Conservation (phyloP, 1,140 invertebrate genomes). For the Paraescarpia echinospica region DNA sequence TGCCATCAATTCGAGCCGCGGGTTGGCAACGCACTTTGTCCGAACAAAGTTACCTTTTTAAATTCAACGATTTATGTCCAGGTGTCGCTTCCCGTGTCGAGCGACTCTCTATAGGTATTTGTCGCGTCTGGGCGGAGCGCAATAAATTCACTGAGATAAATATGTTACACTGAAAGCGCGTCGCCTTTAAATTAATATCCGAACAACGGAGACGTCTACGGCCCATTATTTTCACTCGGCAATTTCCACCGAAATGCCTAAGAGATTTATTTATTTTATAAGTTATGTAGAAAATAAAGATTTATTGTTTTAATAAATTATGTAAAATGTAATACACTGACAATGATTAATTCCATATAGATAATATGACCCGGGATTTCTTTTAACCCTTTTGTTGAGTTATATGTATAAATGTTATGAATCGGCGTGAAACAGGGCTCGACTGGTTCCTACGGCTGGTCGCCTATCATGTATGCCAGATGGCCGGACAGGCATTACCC, state of each 20-base stretch:
- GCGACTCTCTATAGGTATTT: not conserved
- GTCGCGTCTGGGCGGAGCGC: not conserved
- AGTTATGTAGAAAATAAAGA: not conserved
- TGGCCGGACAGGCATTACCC: not conserved
- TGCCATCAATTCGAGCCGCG: not conserved
- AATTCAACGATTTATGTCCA: not conserved
- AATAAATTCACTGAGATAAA: not conserved
- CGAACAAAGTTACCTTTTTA: constrained; percentile 6
- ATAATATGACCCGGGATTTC: not conserved
- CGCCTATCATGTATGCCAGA: not conserved
- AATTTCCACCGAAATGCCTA: not conserved
- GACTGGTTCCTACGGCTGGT: not conserved
- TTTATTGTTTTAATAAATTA: not conserved
- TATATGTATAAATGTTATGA: not conserved
- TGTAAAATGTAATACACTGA: not conserved
- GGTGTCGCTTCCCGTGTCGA: not conserved
- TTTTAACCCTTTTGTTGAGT: not conserved
- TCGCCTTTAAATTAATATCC: not conserved
- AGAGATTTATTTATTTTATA: not conserved
- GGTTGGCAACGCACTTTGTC: not conserved
- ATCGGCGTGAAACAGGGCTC: not conserved
- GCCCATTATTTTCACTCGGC: not conserved
- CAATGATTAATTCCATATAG: not conserved
- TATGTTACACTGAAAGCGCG: not conserved
- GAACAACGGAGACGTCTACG: not conserved